A percentile compares a stretch with the other conserved stretches of the same genome.
phyloP scores from a whole-genome alignment of 1,140 invertebrate species.

The Bombyx mandarina region DNA sequence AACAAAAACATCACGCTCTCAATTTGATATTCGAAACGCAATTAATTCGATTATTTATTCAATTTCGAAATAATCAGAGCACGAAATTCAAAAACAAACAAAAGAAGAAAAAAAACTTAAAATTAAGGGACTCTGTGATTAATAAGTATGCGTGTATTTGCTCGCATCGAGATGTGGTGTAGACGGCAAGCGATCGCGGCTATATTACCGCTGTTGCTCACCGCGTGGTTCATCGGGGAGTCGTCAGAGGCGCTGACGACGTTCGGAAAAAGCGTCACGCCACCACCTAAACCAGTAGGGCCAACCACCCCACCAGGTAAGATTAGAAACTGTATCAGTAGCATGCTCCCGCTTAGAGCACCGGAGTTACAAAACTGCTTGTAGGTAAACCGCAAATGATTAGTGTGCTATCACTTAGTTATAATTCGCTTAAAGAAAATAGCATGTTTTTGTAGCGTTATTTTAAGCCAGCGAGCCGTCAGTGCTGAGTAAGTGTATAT shows the following conservation, averaged over 20 bases:
- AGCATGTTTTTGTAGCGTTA: too few relatives aligned
- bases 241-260: slow-evolving; percentile 76
- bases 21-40: too few relatives aligned
- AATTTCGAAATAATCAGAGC: too few relatives aligned
- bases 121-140: slow-evolving; percentile 4
- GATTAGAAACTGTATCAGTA: slow-evolving; percentile 3
- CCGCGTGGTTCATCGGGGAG: slow-evolving; percentile 61
- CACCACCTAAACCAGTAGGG: slow-evolving; percentile 50
- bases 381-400: too few relatives aligned
- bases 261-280: slow-evolving; percentile 76
- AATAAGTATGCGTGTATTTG: slow-evolving; percentile 45
- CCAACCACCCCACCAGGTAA: slow-evolving; percentile 74
- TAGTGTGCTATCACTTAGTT: too few relatives aligned
- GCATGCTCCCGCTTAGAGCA: too few relatives aligned
- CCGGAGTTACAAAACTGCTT: too few relatives aligned
- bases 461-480: too few relatives aligned
- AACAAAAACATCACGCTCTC: too few relatives aligned
- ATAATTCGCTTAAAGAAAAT: too few relatives aligned
- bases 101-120: not conserved
- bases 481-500: too few relatives aligned
- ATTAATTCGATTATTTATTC: too few relatives aligned
- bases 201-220: slow-evolving; percentile 59
- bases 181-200: slow-evolving; percentile 48
- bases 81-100: not conserved
- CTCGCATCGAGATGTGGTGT: slow-evolving; percentile 57